Base-by-base conservation (phyloP, 2,113 vertebrate genomes). In the Callithrix jacchus region DNA sequence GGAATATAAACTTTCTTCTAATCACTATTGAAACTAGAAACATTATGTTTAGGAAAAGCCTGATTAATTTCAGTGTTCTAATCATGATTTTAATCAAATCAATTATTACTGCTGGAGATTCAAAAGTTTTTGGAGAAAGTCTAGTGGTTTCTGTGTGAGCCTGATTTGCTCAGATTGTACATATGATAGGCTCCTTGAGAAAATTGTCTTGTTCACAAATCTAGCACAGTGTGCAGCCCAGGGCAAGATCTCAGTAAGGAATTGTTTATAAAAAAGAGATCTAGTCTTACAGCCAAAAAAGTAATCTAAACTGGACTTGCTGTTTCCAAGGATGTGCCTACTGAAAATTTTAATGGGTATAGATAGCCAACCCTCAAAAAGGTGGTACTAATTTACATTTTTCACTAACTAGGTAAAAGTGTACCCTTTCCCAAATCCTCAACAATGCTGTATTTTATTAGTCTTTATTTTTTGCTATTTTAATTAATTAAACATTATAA, bases 1-100 rank as follows among this genome's bases (percentile, higher is more conserved):
- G 77, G 79, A 97, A 86, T 80, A 64, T 27, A 79, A 96, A 94
- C 54, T 80, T 80, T 88, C 64, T 93, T 93, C 88, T 95, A 92
- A 94, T 95, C 58, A 73, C 25, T 90, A 56, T 77, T 83, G n/a
- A 87, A 96, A 95, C 58, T 91, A 66, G 89, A 94, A 97, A 97
- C 37, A 35, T 74, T 92, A 42, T 95, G 37, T 94, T 97, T 96
- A 92, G 68, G 93, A 95, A 73, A 32, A 76, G 25, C 5, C 86
- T 93, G 88, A 95, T 97, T 94, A 86, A 82, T 89, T 89, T 86
- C 47, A 54, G 73, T 61, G 21, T 56, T 93, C 9, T 91, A 89
- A 83, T 93, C 49, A 95, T 52, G 27, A 74, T 54, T 92, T 85
- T 92, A 92, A 54, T 88, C 56, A 92, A 95, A 90, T 79, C 32